A percentile compares a stretch with the other conserved stretches of the same genome.
phyloP scores from a whole-genome alignment of 2,888 invertebrate species.

The Trissoscelio sp. region DNA sequence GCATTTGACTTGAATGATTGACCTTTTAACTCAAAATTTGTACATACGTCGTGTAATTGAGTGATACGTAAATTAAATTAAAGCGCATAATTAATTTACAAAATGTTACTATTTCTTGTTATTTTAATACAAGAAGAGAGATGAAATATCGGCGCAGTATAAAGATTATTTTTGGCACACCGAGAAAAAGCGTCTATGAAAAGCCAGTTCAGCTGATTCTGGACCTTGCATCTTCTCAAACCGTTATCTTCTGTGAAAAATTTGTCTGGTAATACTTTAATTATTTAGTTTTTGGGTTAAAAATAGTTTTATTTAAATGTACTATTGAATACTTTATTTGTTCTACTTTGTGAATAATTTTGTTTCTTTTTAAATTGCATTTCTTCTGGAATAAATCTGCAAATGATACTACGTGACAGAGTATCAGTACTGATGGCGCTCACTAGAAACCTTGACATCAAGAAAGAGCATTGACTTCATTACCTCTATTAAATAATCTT shows the following conservation, averaged over 20 bases:
- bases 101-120: background rate
- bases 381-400: background rate
- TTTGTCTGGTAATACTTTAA: constrained; percentile 20
- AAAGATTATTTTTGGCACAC: constrained; percentile 56
- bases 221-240: constrained; percentile 32
- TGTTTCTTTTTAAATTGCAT: background rate
- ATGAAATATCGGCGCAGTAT: constrained; percentile 57
- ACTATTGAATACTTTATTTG: too few species aligned
- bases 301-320: background rate
- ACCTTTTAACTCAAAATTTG: too few species aligned
- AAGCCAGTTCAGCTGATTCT: constrained; percentile 37
- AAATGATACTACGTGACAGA: constrained; percentile 27
- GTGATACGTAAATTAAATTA: background rate
- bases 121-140: constrained; percentile 41
- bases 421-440: constrained; percentile 2
- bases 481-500: constrained; percentile 39
- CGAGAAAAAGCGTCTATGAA: constrained; percentile 39
- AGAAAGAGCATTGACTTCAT: constrained; percentile 41
- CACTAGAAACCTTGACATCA: constrained; percentile 38
- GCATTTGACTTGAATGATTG: too few species aligned
- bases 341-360: too few species aligned
- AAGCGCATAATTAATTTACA: background rate
- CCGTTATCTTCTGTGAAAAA: background rate
- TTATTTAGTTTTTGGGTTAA: background rate
- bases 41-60: background rate